Evolutionary conservation across 2,888 invertebrate genomes (phyloP).

Genomic region (Yponomeuta plumbellus): DNA sequence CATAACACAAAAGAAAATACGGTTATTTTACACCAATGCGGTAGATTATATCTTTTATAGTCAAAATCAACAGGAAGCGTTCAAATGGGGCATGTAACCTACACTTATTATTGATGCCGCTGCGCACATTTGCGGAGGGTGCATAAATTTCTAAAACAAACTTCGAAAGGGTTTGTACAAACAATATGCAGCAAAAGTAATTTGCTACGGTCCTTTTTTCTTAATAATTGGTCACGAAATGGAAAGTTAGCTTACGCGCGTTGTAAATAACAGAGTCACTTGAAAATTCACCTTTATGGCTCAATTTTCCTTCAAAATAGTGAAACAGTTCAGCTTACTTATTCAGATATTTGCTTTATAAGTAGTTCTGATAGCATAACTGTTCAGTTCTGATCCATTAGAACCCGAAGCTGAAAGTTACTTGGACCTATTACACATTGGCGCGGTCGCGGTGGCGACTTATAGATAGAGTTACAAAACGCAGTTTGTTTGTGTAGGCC

Average conservation of each 20-base stretch:
- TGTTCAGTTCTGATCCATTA: too few relatives aligned
- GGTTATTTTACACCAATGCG: constrained; percentile 74
- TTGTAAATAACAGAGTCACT: neutral
- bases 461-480: too few relatives aligned
- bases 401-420: too few relatives aligned
- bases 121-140: constrained; percentile 49
- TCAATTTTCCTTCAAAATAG: neutral
- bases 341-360: too few relatives aligned
- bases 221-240: constrained; percentile 24
- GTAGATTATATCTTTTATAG: constrained; percentile 75
- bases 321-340: neutral
- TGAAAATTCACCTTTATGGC: too few relatives aligned
- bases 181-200: constrained; percentile 44
- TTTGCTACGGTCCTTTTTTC: constrained; percentile 29
- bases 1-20: constrained; percentile 72
- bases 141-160: constrained; percentile 66
- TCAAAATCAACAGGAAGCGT: constrained; percentile 75
- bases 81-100: constrained; percentile 76
- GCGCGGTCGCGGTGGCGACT: too few relatives aligned
- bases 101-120: constrained; percentile 69
- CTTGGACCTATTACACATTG: too few relatives aligned
- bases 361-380: too few relatives aligned
- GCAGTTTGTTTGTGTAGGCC: too few relatives aligned
- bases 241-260: constrained; percentile 13
- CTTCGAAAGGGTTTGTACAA: constrained; percentile 63